A percentile compares a stretch with the other conserved stretches of the same genome.
Conservation (phyloP, 2,797 vertebrate species). For the Echeneis naucrates region DNA sequence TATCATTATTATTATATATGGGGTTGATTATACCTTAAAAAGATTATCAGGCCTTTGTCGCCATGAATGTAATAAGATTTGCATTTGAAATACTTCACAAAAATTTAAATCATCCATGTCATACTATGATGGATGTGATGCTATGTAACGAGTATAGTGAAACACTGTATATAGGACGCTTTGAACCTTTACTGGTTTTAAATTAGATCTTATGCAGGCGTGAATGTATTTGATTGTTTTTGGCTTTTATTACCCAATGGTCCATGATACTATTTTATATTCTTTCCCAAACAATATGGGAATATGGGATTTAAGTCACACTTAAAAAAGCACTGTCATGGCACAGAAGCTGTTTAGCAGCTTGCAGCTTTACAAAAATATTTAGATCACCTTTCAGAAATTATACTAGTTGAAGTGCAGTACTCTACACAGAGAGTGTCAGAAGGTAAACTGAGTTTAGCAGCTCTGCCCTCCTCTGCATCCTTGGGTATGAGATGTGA, state of each 20-base stretch:
- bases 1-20: too few species aligned
- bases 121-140: background rate
- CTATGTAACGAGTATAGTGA: background rate
- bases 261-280: background rate
- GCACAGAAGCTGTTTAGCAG: background rate
- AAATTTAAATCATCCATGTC: background rate
- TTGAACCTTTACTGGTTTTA: background rate
- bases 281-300: background rate
- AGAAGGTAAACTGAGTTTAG: constrained; percentile 20
- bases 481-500: constrained; percentile 23
- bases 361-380: background rate
- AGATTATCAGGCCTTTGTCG: too few species aligned
- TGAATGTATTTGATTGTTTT: background rate
- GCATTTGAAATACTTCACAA: too few species aligned
- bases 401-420: background rate
- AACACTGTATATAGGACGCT: background rate
- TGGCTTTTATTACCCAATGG: too few species aligned
- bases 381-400: background rate
- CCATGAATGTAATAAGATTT: too few species aligned
- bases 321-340: background rate
- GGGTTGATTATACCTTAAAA: too few species aligned
- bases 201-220: too few species aligned
- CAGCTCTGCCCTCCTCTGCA: constrained; percentile 25
- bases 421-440: background rate
- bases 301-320: background rate